A percentile compares a stretch with the other conserved stretches of the same genome.
These are phyloP conservation scores for Chaenodraco wilsoni DNA, from an alignment of 2,797 vertebrate genomes.

Conservation along the genomic window DNA sequence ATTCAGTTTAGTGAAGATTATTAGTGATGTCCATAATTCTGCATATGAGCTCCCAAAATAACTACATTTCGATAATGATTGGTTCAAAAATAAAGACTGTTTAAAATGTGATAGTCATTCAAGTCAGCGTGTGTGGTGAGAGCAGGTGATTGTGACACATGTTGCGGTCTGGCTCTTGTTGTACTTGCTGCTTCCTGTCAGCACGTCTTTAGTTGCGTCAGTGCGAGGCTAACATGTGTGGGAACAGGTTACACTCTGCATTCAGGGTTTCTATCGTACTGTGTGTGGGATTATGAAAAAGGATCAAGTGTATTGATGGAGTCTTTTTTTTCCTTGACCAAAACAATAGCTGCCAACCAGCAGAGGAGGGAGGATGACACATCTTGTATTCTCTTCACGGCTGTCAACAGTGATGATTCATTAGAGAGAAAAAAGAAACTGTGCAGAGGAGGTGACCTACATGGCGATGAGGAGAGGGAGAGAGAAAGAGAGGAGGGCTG, in stretches of 20 bases:
- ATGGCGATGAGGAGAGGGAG: conserved; percentile 52
- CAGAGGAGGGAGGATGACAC: conserved; percentile 69
- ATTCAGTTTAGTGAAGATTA: background rate
- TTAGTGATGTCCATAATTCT: background rate
- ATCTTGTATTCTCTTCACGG: conserved; percentile 61
- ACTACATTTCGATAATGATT: background rate
- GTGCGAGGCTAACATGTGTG: conserved; percentile 26
- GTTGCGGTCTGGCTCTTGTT: conserved; percentile 9
- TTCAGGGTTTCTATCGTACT: conserved; percentile 43
- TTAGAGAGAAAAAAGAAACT: conserved; percentile 38
- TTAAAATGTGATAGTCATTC: background rate
- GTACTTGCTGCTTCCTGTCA: conserved; percentile 48
- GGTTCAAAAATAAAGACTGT: background rate
- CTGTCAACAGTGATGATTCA: conserved; percentile 63
- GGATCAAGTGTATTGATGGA: conserved; percentile 36
- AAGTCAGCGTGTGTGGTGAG: conserved; percentile 1
- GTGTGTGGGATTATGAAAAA: conserved; percentile 56
- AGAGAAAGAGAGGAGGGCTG: conserved; percentile 32
- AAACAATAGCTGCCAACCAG: conserved; percentile 57
- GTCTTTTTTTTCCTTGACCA: conserved; percentile 29
- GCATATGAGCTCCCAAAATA: background rate
- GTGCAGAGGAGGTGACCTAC: conserved; percentile 75
- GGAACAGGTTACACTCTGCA: conserved; percentile 40
- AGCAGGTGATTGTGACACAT: conserved; percentile 50
- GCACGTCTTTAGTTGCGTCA: conserved; percentile 49